A percentile compares a stretch with the other conserved stretches of the same genome.
These are phyloP conservation scores for Synanthedon myopaeformis DNA, from an alignment of 2,888 invertebrate species.

Conservation along the genomic window DNA sequence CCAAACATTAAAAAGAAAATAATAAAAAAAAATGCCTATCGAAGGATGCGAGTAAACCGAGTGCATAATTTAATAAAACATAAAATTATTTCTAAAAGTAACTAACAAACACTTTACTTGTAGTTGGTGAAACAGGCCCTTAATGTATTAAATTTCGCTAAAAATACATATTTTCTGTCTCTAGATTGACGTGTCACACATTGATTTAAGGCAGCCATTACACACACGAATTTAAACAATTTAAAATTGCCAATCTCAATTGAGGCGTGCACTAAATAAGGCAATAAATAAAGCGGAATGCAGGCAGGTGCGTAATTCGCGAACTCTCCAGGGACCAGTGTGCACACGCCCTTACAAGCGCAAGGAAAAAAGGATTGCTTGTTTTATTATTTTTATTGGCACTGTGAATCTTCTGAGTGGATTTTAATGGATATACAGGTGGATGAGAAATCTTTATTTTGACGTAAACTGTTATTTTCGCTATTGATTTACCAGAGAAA, in stretches of 20 bases:
- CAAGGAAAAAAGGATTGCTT: slow-evolving; percentile 50
- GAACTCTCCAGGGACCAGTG: slow-evolving; percentile 38
- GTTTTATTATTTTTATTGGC: slow-evolving; percentile 60
- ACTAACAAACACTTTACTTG: too few species aligned
- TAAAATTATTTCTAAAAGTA: too few species aligned
- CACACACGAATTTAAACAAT: too few species aligned
- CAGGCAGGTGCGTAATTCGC: slow-evolving; percentile 46
- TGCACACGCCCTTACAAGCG: slow-evolving; percentile 36
- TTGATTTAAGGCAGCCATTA: too few species aligned
- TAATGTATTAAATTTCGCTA: too few species aligned
- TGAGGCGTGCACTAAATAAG: slow-evolving; percentile 19
- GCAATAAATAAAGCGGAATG: slow-evolving; percentile 45
- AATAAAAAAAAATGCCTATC: too few species aligned
- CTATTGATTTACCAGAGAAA: too few species aligned
- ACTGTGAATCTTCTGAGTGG: slow-evolving; percentile 30
- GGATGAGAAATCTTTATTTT: slow-evolving; percentile 6
- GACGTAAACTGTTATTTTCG: too few species aligned
- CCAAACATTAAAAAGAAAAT: too few species aligned
- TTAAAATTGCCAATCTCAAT: slow-evolving; percentile 28
- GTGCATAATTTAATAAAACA: too few species aligned
- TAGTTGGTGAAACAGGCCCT: too few species aligned
- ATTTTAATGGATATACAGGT: slow-evolving; percentile 24
- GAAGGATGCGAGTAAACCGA: too few species aligned
- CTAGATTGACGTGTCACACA: background rate
- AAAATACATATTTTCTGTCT: background rate